Evolutionary conservation across 1,140 invertebrate species (phyloP).

Genomic region (Homalodisca vitripennis): DNA sequence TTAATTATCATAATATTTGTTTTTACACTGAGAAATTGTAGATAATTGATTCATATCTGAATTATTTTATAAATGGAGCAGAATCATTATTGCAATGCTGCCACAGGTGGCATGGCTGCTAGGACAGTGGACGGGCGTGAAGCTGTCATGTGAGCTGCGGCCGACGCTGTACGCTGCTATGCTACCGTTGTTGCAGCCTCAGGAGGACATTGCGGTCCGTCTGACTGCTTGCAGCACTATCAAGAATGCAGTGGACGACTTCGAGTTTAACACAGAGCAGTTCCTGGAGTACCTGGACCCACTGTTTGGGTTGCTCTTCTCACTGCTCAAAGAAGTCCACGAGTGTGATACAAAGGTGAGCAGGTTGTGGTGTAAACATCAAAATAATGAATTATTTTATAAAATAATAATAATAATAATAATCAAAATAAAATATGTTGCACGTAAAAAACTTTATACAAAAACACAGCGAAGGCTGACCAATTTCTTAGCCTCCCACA

Average conservation of each 20-base stretch:
- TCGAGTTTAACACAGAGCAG: conserved; percentile 84
- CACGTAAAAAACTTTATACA: not conserved
- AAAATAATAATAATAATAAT: not conserved
- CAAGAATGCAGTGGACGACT: conserved; percentile 83
- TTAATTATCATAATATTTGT: no score
- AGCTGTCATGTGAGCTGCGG: conserved; percentile 73
- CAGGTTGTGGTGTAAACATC: conserved; percentile 32
- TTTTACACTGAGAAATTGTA: no score
- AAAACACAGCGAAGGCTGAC: no score
- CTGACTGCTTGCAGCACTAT: conserved; percentile 76
- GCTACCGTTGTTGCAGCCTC: conserved; percentile 63
- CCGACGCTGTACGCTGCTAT: conserved; percentile 80
- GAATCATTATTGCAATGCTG: no score
- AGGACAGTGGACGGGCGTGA: conserved; percentile 82
- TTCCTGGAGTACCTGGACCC: conserved; percentile 80
- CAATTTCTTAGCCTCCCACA: no score
- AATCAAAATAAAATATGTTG: not conserved
- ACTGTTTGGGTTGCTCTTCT: conserved; percentile 75
- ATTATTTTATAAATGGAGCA: no score
- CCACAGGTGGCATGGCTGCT: no score
- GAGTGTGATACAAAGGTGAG: conserved; percentile 91
- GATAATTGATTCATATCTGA: no score
- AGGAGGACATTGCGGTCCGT: conserved; percentile 82
- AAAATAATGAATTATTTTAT: conserved; percentile 20
- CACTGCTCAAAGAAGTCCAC: conserved; percentile 79